Conservation (phyloP, 2,113 vertebrate species). For the Gnathochromis pfefferi region DNA sequence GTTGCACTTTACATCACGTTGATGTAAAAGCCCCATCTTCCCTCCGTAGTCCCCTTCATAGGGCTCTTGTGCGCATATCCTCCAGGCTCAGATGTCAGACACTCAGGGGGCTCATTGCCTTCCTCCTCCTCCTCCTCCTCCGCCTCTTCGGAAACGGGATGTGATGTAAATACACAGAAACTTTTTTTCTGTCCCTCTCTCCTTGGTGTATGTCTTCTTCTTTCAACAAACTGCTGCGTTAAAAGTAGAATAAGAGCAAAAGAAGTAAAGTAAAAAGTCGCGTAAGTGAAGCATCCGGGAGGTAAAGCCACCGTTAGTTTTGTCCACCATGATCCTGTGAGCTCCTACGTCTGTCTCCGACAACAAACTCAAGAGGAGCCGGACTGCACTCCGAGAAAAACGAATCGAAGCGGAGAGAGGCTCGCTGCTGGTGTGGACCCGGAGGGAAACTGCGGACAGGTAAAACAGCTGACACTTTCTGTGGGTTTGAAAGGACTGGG, state of each 20-base stretch:
- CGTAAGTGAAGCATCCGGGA: fast-evolving
- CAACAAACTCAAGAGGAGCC: not conserved
- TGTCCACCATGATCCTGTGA: slow-evolving; percentile 14
- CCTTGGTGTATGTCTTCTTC: slow-evolving; percentile 21
- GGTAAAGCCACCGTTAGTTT: not conserved
- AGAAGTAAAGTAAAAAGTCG: not conserved
- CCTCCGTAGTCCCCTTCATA: not conserved
- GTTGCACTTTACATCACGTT: not conserved
- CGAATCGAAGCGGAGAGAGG: not conserved
- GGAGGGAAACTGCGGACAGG: slow-evolving; percentile 27
- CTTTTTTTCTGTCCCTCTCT: not conserved
- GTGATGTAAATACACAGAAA: slow-evolving; percentile 68
- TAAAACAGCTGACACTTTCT: not conserved
- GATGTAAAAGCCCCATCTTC: not conserved
- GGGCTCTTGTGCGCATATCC: not conserved
- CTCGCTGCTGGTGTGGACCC: slow-evolving; percentile 11
- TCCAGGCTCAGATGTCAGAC: slow-evolving; percentile 23
- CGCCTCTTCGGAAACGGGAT: slow-evolving; percentile 68
- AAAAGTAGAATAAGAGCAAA: not conserved
- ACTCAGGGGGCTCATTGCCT: slow-evolving; percentile 1
- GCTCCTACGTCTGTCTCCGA: not conserved
- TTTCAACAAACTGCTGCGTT: not conserved
- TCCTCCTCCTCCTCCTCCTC: slow-evolving; percentile 16
- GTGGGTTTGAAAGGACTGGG: not conserved
- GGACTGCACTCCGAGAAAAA: not conserved